Evolutionary conservation across 2,888 invertebrate genomes (phyloP), one percentile per base, ranked within the genome.

Genomic region (Platynereis dumerilii): DNA sequence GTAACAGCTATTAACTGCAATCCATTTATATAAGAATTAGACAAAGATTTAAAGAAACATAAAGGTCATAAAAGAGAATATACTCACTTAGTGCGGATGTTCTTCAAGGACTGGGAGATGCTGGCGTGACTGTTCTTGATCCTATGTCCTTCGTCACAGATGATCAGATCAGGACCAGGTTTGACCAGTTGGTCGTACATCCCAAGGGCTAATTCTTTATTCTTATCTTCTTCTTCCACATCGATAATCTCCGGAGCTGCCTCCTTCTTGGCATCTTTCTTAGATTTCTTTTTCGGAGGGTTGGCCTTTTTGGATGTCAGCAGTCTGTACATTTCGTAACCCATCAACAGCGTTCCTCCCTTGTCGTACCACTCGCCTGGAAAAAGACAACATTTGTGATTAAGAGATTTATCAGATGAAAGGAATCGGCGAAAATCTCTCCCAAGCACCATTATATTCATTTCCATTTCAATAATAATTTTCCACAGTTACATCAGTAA

Each of bases 81-180:
- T 26, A 61, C 61, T 54, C 69, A 85, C 82, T 77, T 93, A 0
- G 98, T 97, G 75, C 91, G 88, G 86, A 99, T 96, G 80, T 94
- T 93, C 81, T 97, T 97, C 48, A 99, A 86, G 0, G 97, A 94
- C 80, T 93, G 91, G 0, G 97, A 96, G 75, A 96, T 97, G 69
- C 95, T 94, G 0, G 99, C 96, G 79, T 96, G 95, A 0, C 96
- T 93, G 84, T 98, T 99, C 85, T 99, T 99, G 72, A 99, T 99
- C 24, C 97, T 88, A 83, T 99, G 99, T 0, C 98, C 84, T 72
- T 84, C 84, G 70, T 84, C 84, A 76, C 84, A 84, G 20, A 84
- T 76, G 12, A 84, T 80, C 26, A 84, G 72, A 64, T 83, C 83
- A 29, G 83, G 83, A n/a, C 83, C 83, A n/a, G 83, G 83, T 65